phyloP scores from a whole-genome alignment of 2,888 invertebrate genomes.

The Rhingia rostrata region DNA sequence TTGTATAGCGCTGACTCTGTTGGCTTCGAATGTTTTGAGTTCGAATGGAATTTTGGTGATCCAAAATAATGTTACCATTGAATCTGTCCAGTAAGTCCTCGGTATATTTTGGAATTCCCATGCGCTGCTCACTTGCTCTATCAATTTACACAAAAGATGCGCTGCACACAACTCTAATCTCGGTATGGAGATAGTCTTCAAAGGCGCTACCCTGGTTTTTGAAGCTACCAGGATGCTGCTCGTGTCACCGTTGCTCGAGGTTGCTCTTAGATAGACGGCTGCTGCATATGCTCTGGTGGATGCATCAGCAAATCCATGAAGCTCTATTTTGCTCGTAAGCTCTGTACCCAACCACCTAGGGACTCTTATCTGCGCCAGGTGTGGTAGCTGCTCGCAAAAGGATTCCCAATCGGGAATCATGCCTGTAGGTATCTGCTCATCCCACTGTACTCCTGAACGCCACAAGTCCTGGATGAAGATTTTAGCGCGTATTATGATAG shows the following conservation, averaged over 20 bases:
- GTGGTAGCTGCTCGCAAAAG: constrained; percentile 5
- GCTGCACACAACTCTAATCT: constrained; percentile 25
- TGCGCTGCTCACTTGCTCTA: no score
- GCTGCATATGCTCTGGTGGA: constrained; percentile 4
- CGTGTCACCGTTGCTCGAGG: neutral
- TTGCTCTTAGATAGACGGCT: neutral
- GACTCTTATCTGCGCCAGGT: constrained; percentile 5
- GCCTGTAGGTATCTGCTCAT: neutral
- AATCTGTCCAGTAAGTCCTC: constrained; percentile 36
- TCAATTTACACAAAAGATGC: neutral
- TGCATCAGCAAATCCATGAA: constrained; percentile 24
- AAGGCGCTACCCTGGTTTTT: constrained; percentile 19
- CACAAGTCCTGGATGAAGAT: no score
- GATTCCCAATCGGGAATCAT: neutral
- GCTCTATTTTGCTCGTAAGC: neutral
- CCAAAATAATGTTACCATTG: constrained; percentile 19
- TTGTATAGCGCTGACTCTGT: no score
- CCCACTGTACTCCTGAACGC: no score
- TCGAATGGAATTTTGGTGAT: constrained; percentile 16
- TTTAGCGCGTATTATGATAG: no score
- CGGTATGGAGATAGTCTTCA: constrained; percentile 13
- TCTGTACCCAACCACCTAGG: constrained; percentile 12
- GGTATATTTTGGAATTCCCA: neutral
- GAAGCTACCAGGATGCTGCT: neutral
- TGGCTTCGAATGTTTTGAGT: neutral